These are phyloP conservation scores for Acyrthosiphon pisum DNA, from an alignment of 1,140 invertebrate genomes.

Conservation along the genomic window DNA sequence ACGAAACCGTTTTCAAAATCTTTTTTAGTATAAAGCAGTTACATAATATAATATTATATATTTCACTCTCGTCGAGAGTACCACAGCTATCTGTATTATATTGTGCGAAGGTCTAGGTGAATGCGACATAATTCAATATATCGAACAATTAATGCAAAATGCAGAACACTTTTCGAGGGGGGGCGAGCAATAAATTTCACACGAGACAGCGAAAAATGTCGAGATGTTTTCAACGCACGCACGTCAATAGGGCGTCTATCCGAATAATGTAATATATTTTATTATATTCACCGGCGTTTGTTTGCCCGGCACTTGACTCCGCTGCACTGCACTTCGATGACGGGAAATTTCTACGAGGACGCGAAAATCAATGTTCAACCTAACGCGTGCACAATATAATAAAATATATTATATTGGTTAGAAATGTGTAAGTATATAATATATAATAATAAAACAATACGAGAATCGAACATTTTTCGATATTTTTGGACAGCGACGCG, in stretches of 20 bases:
- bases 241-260: not conserved
- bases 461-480: not conserved
- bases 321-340: not conserved
- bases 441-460: too few species aligned
- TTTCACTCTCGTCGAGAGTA: too few species aligned
- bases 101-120: constrained; percentile 12
- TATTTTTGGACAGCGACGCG: not conserved
- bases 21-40: too few species aligned
- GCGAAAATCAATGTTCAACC: not conserved
- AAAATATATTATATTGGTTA: not conserved
- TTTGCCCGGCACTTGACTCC: not conserved
- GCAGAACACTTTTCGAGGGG: not conserved
- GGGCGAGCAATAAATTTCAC: not conserved
- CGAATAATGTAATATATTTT: not conserved
- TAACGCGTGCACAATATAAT: not conserved
- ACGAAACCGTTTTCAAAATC: too few species aligned
- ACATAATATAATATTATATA: too few species aligned
- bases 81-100: not conserved
- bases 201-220: constrained; percentile 6
- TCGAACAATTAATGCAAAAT: not conserved
- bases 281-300: not conserved
- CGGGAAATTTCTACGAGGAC: not conserved
- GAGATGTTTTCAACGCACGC: not conserved
- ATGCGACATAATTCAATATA: not conserved
- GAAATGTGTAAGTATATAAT: not conserved